These are phyloP conservation scores for Platyrinchus mystaceus DNA, from an alignment of 2,797 vertebrate genomes.

Conservation along the genomic window DNA sequence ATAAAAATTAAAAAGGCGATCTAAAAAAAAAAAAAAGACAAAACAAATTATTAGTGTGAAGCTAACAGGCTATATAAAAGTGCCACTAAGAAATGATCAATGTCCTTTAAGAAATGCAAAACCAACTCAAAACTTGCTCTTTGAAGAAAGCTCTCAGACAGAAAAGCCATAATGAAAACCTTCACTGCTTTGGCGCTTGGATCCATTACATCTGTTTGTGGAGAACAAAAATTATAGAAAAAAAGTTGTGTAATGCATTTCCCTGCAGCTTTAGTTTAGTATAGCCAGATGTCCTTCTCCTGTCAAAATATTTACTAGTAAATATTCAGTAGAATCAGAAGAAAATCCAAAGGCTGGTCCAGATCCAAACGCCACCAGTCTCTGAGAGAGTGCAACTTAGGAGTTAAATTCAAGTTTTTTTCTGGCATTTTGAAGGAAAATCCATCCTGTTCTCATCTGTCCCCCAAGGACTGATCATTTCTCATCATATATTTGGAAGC, in stretches of 20 bases:
- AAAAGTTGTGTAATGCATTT: slow-evolving; percentile 27
- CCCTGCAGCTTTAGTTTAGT: slow-evolving; percentile 33
- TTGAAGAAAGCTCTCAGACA: slow-evolving; percentile 15
- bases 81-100: background rate
- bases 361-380: background rate
- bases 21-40: background rate
- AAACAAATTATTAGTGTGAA: background rate
- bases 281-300: slow-evolving; percentile 37
- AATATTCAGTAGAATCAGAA: background rate
- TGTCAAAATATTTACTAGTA: slow-evolving; percentile 40
- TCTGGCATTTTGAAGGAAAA: background rate
- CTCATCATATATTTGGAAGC: background rate
- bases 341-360: background rate
- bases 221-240: background rate
- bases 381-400: background rate
- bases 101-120: background rate
- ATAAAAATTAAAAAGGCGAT: background rate
- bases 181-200: slow-evolving; percentile 24
- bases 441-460: background rate
- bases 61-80: background rate
- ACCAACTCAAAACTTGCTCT: background rate
- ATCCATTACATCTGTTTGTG: slow-evolving; percentile 43
- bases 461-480: background rate
- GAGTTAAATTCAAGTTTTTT: background rate
- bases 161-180: slow-evolving; percentile 37